Evolutionary conservation across 2,113 vertebrate genomes (phyloP), one percentile per base, ranked within the genome.

Genomic region (Gambusia holbrooki): DNA sequence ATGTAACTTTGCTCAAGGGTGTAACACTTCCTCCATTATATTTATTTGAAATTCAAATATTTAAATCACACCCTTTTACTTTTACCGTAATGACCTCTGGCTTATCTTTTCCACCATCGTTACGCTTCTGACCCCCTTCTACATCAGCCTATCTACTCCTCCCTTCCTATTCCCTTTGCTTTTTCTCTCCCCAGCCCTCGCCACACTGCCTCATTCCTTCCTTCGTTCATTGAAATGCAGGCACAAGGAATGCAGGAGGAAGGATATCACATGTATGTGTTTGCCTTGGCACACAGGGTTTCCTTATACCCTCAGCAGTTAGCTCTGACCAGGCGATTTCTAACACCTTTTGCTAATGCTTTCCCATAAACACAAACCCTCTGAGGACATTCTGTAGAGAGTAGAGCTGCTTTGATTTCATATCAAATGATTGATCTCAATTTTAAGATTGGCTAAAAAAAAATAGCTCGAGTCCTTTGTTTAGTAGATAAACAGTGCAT

Each of bases 211-310:
- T 83, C 68, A 61, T 84, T 80, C 73, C 85, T 83, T 91, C 80
- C 88, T 85, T 79, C 77, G 29, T 74, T 90, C 89, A 87, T 83
- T 89, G 80, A 92, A 93, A 87, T 84, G 71, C 78, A 71, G 82
- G 82, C 35, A 61, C 1, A 13, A 89, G 84, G 92, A 94, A 94
- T 93, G 90, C 68, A 35, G 84, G 80, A 92, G 92, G 93, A 94
- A 94, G 93, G 90, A 92, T 90, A 87, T 93, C 80, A 84, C 83
- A 83, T 82, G 81, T 69, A 73, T 15, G 62, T 84, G 89, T 90
- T 94, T 91, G 79, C 87, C 76, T 93, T 92, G 92, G 89, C 88
- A 19, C 65, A 72, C 66, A 17, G 76, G 27, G 79, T 88, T 94
- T 90, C 92, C 92, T 79, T 62, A 58, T 58, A 74, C 64, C 61